These are phyloP conservation scores for Nicator chloris DNA, from an alignment of 2,113 vertebrate genomes.

Conservation along the genomic window DNA sequence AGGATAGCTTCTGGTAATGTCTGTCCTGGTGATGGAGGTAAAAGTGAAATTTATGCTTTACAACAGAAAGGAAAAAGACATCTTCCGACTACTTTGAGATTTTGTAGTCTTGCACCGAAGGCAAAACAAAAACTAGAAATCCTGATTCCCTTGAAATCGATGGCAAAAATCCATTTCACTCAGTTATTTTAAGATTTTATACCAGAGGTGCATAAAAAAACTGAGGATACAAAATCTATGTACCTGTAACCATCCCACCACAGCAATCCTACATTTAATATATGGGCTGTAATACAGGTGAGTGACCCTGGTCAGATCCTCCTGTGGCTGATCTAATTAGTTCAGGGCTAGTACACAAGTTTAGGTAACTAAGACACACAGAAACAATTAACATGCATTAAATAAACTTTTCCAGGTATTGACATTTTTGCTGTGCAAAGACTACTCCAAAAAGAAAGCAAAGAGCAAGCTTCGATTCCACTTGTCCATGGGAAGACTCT, in stretches of 20 bases:
- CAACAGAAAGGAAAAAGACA: conserved; percentile 11
- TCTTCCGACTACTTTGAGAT: not conserved
- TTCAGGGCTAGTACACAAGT: not conserved
- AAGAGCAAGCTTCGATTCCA: not conserved
- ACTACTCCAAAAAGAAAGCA: not conserved
- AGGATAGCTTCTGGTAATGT: conserved; percentile 40
- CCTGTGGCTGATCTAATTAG: not conserved
- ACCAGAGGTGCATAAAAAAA: not conserved
- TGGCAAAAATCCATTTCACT: not conserved
- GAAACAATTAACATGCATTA: not conserved
- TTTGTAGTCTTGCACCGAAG: conserved; percentile 5
- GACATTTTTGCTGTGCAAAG: not conserved
- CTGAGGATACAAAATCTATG: not conserved
- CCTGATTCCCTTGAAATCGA: not conserved
- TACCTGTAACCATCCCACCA: not conserved
- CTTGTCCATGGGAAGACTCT: not conserved
- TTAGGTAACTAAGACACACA: not conserved
- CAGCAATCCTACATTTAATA: not conserved
- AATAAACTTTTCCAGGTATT: not conserved
- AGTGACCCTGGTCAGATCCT: not conserved
- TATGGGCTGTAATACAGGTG: not conserved
- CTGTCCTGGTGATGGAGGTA: conserved; percentile 35
- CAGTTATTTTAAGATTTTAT: not conserved
- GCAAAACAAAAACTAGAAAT: conserved; percentile 15
- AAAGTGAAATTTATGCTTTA: conserved; percentile 28